Evolutionary conservation across 1,140 invertebrate species (phyloP).

Genomic region (Elysia chlorotica): DNA sequence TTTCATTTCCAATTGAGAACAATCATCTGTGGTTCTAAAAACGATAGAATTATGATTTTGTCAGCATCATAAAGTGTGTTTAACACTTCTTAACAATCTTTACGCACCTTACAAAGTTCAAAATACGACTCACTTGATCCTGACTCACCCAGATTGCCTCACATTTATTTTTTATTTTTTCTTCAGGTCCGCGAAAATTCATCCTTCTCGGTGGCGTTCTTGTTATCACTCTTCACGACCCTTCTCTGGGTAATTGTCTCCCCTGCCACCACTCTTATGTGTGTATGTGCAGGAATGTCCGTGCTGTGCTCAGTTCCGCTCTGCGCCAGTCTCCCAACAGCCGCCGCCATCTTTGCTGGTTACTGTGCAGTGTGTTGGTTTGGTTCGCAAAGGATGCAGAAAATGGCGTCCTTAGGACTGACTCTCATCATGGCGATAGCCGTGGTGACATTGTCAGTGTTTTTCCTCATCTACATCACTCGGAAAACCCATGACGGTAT

Average conservation of each 20-base stretch:
- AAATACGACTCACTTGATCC: too few relatives aligned
- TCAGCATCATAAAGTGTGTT: too few relatives aligned
- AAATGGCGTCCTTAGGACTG: slow-evolving; percentile 24
- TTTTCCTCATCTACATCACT: slow-evolving; percentile 28
- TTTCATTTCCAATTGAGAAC: too few relatives aligned
- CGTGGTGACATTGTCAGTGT: slow-evolving; percentile 28
- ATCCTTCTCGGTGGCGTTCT: slow-evolving; percentile 67
- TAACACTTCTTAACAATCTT: too few relatives aligned
- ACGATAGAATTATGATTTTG: too few relatives aligned
- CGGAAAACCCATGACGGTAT: slow-evolving; percentile 26
- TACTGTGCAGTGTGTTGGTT: slow-evolving; percentile 29
- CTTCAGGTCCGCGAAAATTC: too few relatives aligned
- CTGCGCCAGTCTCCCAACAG: slow-evolving; percentile 12
- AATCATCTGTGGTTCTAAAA: too few relatives aligned
- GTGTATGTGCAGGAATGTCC: slow-evolving; percentile 24
- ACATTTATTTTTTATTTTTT: too few relatives aligned
- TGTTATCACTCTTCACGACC: slow-evolving; percentile 47
- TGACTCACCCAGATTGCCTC: too few relatives aligned
- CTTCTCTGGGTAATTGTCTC: slow-evolving; percentile 36
- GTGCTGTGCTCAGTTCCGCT: slow-evolving; percentile 29
- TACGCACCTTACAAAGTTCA: too few relatives aligned
- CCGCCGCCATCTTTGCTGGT: slow-evolving; percentile 14
- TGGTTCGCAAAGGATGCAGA: slow-evolving; percentile 22
- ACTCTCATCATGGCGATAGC: slow-evolving; percentile 16
- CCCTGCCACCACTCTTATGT: slow-evolving; percentile 28